Percentiles rank a stretch among this genome's conserved stretches.
These are phyloP conservation scores for Salpingus planirostris DNA, from an alignment of 2,888 invertebrate genomes.

Conservation along the genomic window DNA sequence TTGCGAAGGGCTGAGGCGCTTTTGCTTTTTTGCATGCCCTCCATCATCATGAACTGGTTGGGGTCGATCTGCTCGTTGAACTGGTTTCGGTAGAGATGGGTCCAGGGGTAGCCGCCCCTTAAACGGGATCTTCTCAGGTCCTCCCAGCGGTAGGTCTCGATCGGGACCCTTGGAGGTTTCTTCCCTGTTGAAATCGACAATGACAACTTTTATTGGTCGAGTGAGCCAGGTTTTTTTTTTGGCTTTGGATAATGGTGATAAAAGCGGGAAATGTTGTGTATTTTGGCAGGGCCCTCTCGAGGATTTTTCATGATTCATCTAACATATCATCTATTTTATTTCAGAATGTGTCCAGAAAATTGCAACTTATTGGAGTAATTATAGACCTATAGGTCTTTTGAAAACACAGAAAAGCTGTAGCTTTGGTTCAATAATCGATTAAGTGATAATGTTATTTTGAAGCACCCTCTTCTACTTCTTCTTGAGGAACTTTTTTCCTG, in stretches of 20 bases:
- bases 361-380: too few relatives aligned
- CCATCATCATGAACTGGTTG: constrained; percentile 35
- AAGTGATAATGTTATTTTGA: too few relatives aligned
- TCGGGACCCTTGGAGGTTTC: constrained; percentile 55
- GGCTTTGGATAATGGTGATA: too few relatives aligned
- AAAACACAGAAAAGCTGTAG: too few relatives aligned
- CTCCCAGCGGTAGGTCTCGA: constrained; percentile 76
- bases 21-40: constrained; percentile 26
- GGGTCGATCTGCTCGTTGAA: constrained; percentile 41
- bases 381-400: too few relatives aligned
- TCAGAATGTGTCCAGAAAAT: background rate
- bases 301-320: too few relatives aligned
- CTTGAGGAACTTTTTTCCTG: too few relatives aligned
- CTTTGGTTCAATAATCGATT: too few relatives aligned
- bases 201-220: constrained; percentile 5
- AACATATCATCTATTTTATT: too few relatives aligned
- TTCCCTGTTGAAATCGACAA: constrained; percentile 33
- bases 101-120: constrained; percentile 74
- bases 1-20: constrained; percentile 25
- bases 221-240: constrained; percentile 2
- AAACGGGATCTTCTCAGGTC: constrained; percentile 61
- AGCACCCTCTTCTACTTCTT: too few relatives aligned
- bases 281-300: too few relatives aligned
- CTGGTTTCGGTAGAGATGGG: constrained; percentile 60
- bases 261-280: too few relatives aligned